A percentile compares a stretch with the other conserved stretches of the same genome.
Evolutionary conservation across 1,140 invertebrate genomes (phyloP).

Genomic region (Apis cerana): DNA sequence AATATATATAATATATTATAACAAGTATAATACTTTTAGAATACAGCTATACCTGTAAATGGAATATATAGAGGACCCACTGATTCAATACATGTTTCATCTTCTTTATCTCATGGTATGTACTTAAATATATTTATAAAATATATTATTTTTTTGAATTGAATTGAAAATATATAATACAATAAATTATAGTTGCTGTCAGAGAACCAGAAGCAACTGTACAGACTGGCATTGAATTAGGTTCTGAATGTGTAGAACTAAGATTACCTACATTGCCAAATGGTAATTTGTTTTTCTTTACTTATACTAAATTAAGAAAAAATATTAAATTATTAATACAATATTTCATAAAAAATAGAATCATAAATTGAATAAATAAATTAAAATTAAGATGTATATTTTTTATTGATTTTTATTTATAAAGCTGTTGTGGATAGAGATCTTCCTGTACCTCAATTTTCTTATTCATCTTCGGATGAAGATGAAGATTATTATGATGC

Average conservation of each 20-base stretch:
- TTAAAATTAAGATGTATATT: not conserved
- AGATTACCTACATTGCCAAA: conserved; percentile 69
- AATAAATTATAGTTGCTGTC: conserved; percentile 58
- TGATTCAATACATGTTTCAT: conserved; percentile 66
- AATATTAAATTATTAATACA: conserved; percentile 8
- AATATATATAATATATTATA: too few relatives aligned
- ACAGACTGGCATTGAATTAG: conserved; percentile 84
- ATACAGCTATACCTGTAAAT: conserved; percentile 93
- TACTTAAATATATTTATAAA: conserved; percentile 11
- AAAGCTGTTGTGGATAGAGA: conserved; percentile 71
- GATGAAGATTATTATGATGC: conserved; percentile 98
- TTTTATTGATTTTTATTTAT: not conserved
- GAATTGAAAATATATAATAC: not conserved
- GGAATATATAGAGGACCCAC: conserved; percentile 88
- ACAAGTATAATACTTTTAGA: conserved; percentile 81
- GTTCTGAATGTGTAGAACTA: conserved; percentile 83
- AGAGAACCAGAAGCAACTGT: conserved; percentile 75
- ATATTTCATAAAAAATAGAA: not conserved
- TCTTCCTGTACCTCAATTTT: conserved; percentile 91
- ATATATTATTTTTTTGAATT: not conserved
- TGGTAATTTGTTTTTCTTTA: conserved; percentile 63
- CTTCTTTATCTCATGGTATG: conserved; percentile 71
- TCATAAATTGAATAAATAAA: not conserved
- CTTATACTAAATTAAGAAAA: conserved; percentile 16
- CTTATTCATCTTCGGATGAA: conserved; percentile 97